Conservation (phyloP, 2,888 invertebrate genomes). For the Conops quadrifasciatus region DNA sequence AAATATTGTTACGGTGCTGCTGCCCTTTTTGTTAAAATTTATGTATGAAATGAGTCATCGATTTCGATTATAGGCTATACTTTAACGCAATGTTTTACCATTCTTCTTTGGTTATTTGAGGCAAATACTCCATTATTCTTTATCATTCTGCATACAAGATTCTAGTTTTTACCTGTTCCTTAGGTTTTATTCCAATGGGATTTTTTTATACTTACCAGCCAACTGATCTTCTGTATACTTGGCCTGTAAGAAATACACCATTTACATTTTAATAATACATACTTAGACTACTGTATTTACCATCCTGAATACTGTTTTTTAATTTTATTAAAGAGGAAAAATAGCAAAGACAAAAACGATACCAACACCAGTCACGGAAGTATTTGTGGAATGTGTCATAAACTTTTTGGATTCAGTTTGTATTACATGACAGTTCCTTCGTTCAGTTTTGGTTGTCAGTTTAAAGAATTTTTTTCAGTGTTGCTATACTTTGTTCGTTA, state of each 20-base stretch:
- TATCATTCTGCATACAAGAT: not conserved
- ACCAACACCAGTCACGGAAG: constrained; percentile 37
- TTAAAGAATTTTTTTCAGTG: not conserved
- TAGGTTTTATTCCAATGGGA: not conserved
- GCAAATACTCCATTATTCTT: too few species aligned
- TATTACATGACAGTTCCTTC: constrained; percentile 18
- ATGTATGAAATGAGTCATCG: too few species aligned
- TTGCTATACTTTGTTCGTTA: not conserved
- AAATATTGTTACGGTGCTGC: too few species aligned
- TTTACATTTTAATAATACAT: not conserved
- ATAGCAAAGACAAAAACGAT: constrained; percentile 32
- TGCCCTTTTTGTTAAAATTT: too few species aligned
- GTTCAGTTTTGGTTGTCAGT: constrained; percentile 23
- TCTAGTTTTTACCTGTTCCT: not conserved
- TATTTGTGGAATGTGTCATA: constrained; percentile 46
- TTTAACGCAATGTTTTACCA: too few species aligned
- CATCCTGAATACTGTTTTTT: constrained; percentile 42
- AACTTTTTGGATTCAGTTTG: constrained; percentile 26
- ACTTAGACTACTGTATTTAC: constrained; percentile 34
- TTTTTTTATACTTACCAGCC: constrained; percentile 76
- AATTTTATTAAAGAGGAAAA: constrained; percentile 26
- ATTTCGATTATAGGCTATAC: too few species aligned
- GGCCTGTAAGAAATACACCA: constrained; percentile 70
- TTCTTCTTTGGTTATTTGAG: too few species aligned
- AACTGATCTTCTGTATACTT: constrained; percentile 91